phyloP scores from a whole-genome alignment of 2,888 invertebrate species.

The Mantis religiosa region DNA sequence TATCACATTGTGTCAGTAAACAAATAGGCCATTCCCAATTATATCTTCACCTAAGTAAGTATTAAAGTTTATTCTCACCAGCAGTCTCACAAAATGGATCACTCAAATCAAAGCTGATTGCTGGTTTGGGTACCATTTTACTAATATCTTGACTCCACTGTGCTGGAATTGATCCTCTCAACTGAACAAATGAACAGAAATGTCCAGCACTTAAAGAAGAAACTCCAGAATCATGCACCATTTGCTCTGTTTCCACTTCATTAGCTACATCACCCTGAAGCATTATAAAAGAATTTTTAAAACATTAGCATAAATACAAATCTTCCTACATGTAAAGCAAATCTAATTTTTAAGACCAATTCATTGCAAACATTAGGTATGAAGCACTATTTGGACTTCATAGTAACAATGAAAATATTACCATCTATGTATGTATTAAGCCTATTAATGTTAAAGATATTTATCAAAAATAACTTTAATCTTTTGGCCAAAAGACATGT shows the following conservation, averaged over 20 bases:
- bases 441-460: no score
- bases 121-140: conserved; percentile 97
- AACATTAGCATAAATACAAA: not conserved
- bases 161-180: conserved; percentile 92
- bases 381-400: not conserved
- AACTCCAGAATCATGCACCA: conserved; percentile 81
- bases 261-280: conserved; percentile 89
- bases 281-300: not conserved
- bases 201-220: conserved; percentile 67
- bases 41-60: no score
- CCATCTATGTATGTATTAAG: no score
- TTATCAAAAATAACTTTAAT: no score
- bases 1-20: no score
- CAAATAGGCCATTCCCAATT: no score
- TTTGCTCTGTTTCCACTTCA: conserved; percentile 97
- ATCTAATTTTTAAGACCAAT: not conserved
- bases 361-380: not conserved
- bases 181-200: conserved; percentile 91
- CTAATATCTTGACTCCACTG: conserved; percentile 98
- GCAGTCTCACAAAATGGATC: conserved; percentile 87
- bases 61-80: conserved; percentile 42
- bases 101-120: conserved; percentile 81
- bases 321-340: no score
- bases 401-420: no score
- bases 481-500: no score